phyloP scores from a whole-genome alignment of 1,140 invertebrate species.

The Muscidifurax raptorellus region DNA sequence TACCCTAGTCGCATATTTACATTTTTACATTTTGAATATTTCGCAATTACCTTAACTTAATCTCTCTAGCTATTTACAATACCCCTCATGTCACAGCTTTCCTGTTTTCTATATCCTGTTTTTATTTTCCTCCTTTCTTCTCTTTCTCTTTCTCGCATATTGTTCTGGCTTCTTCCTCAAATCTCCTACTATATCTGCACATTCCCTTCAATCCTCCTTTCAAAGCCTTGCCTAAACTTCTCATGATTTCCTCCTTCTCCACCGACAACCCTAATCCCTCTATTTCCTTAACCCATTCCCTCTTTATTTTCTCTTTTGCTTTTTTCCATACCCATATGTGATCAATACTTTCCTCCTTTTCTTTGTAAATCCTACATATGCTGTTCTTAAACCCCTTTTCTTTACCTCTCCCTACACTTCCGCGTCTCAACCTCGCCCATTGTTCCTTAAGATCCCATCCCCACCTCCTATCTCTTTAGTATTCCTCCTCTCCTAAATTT shows the following conservation, averaged over 20 bases:
- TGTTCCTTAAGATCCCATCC: conserved; percentile 13
- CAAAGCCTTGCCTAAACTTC: neutral
- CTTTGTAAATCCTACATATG: neutral
- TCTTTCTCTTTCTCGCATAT: neutral
- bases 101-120: no score
- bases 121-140: no score
- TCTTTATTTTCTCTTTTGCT: neutral
- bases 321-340: neutral
- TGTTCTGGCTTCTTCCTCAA: neutral
- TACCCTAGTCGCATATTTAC: no score
- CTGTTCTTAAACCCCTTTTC: conserved; percentile 31
- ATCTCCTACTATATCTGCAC: neutral
- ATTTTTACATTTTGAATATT: no score
- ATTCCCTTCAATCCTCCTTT: neutral
- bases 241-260: neutral
- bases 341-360: neutral
- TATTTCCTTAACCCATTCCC: neutral
- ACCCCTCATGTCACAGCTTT: no score
- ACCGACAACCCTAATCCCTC: neutral
- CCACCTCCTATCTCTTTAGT: conserved; percentile 29
- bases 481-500: neutral
- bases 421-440: conserved; percentile 50
- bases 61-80: no score
- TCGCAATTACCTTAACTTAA: no score
- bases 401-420: conserved; percentile 39